A percentile compares a stretch with the other conserved stretches of the same genome.
These are phyloP conservation scores for Psophia crepitans DNA, from an alignment of 2,113 vertebrate species.

Conservation along the genomic window DNA sequence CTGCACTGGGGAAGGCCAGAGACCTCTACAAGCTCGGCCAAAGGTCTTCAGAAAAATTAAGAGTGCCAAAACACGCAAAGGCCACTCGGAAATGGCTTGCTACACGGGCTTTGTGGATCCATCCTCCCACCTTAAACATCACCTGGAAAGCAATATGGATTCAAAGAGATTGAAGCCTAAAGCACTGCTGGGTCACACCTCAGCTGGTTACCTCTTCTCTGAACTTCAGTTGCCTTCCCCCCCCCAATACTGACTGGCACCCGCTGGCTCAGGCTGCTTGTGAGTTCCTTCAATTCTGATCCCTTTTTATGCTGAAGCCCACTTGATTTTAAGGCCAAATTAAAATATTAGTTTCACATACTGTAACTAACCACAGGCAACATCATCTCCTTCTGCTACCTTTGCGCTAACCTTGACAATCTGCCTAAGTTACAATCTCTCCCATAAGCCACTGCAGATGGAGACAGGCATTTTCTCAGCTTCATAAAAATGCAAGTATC, in stretches of 20 bases:
- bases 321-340: neutral
- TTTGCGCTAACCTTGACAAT: neutral
- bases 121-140: neutral
- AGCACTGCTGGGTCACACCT: neutral
- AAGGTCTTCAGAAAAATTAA: neutral
- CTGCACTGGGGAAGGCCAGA: neutral
- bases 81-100: neutral
- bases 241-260: neutral
- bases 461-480: neutral
- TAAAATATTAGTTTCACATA: neutral
- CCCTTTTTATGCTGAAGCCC: neutral
- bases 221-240: neutral
- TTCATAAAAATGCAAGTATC: neutral
- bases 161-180: neutral
- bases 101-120: neutral
- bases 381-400: neutral
- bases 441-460: neutral
- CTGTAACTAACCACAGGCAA: neutral
- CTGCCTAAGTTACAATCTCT: neutral
- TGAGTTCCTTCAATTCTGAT: neutral
- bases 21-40: neutral
- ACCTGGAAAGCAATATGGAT: neutral
- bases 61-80: neutral
- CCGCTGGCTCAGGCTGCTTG: neutral
- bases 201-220: neutral